Percentiles rank a stretch among this genome's conserved stretches.
These are phyloP conservation scores for Rhagonycha fulva DNA, from an alignment of 2,888 invertebrate species.

Conservation along the genomic window DNA sequence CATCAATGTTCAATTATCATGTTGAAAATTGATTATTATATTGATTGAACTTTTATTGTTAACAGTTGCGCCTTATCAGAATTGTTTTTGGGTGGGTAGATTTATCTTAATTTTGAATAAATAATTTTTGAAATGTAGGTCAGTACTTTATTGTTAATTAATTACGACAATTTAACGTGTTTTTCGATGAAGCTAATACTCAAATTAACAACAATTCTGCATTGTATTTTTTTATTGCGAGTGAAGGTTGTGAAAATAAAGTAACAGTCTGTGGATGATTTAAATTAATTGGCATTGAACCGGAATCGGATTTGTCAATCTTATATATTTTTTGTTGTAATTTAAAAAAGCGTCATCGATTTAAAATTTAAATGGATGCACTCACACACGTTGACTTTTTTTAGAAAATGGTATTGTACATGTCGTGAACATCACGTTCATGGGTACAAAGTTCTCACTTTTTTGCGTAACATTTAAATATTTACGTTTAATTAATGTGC, in stretches of 20 bases:
- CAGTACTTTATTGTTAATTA: background rate
- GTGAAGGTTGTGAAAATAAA: background rate
- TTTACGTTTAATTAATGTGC: background rate
- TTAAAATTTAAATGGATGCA: background rate
- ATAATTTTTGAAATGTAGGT: background rate
- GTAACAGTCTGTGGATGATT: background rate
- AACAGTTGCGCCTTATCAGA: background rate
- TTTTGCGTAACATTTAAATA: background rate
- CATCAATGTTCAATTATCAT: background rate
- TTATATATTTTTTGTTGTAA: background rate
- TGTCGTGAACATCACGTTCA: background rate
- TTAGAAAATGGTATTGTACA: background rate
- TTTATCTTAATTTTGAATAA: background rate
- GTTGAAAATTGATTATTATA: background rate
- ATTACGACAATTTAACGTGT: background rate
- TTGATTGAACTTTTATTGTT: background rate
- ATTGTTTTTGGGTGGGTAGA: background rate
- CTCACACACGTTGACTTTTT: background rate
- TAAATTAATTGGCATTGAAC: background rate
- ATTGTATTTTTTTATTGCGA: background rate
- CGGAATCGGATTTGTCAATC: background rate
- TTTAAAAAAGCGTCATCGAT: background rate
- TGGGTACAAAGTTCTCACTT: background rate
- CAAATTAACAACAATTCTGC: background rate
- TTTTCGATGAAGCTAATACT: background rate